Evolutionary conservation across 2,797 vertebrate species (phyloP), one percentile per base, ranked within the genome.

Genomic region (Acipenser oxyrinchus): DNA sequence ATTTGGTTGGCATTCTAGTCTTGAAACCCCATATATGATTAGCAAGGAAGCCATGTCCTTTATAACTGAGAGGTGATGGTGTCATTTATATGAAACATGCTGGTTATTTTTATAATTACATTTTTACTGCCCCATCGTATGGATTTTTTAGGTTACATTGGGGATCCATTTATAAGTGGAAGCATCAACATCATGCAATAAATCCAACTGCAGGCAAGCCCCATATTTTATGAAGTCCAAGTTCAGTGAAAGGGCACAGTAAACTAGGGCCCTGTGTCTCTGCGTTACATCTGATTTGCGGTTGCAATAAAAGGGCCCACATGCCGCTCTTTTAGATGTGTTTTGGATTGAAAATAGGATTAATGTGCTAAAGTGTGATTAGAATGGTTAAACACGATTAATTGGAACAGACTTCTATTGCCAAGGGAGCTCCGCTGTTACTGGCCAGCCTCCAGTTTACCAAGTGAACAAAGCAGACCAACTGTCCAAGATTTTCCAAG

Each of bases 351-450:
- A 94, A 96, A 96, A 96, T 95, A 94, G 95, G 95, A 97, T 98
- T 97, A 98, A 97, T 96, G 93, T 93, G 93, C 95, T 97, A 94
- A 96, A 93, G 94, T 94, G 93, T 95, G 93, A 98, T 98, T 95
- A 94, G 92, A 95, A 94, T 91, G 90, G 89, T 95, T 96, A 96
- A 96, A 96, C 93, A 94, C 90, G 82, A 97, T 95, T 96, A 94
- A 96, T 97, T 96, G 94, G 91, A 94, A 89, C 83, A 82, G 93
- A 95, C 92, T 92, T 80, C 77, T 79, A 89, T 91, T 84, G 85
- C 88, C 91, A 81, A 77, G 93, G 93, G 92, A 91, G 82, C 78
- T 74, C 75, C 80, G 84, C 86, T 86, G 83, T 83, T 87, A 86
- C 87, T 94, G 94, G 93, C 93, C 83, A 66, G 57, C 79, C 89